Conservation (phyloP, 2,797 vertebrate genomes). For the Cichlasoma orientale region DNA sequence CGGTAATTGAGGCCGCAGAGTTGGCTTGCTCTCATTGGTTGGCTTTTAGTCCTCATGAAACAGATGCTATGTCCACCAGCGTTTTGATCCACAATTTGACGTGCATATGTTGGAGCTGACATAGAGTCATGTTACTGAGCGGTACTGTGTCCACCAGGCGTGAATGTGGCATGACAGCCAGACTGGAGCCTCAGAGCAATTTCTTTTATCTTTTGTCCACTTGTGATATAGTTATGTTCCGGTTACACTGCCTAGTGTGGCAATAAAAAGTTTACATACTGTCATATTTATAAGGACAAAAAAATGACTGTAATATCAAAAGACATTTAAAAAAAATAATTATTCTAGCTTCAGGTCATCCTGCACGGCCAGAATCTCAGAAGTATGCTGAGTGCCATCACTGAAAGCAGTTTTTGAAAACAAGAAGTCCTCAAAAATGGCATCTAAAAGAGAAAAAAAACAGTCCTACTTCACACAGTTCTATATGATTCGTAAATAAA, state of each 20-base stretch:
- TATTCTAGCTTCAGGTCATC: not conserved
- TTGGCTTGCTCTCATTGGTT: constrained; percentile 50
- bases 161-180: constrained; percentile 57
- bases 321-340: fast-evolving
- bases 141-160: constrained; percentile 30
- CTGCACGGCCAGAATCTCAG: not conserved
- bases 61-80: constrained; percentile 37
- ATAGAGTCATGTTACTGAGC: constrained; percentile 47
- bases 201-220: constrained; percentile 24
- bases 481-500: not conserved
- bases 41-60: constrained; percentile 48
- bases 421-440: not conserved
- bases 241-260: not conserved
- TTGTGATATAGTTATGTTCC: constrained; percentile 31
- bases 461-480: not conserved
- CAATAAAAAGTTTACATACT: not conserved
- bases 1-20: constrained; percentile 63
- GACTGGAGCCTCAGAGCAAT: constrained; percentile 51
- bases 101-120: constrained; percentile 53
- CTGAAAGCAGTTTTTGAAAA: not conserved
- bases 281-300: not conserved
- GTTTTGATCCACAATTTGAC: constrained; percentile 38
- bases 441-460: not conserved
- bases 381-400: not conserved
- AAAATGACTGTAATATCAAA: not conserved